Conservation (phyloP, 2,113 vertebrate species). For the Calcarius ornatus region DNA sequence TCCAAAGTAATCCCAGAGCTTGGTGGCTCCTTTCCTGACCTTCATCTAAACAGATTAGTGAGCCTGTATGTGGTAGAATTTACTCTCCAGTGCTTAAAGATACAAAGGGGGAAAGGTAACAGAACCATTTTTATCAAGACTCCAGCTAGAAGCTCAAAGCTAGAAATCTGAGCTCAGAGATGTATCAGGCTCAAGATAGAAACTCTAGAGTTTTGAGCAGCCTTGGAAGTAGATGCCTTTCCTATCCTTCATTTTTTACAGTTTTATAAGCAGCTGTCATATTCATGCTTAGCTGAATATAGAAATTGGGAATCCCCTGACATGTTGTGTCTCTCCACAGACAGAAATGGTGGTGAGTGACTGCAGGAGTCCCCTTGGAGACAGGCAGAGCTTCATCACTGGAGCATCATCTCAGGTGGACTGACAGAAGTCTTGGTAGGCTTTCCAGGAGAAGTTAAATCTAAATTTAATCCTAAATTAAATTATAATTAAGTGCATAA, state of each 20-base stretch:
- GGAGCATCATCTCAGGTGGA: accelerated
- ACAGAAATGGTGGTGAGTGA: not conserved
- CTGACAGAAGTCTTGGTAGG: not conserved
- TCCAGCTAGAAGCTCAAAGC: not conserved
- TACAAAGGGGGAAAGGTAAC: not conserved
- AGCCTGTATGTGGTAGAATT: not conserved
- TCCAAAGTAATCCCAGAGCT: not conserved
- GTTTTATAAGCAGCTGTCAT: not conserved
- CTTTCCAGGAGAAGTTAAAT: not conserved
- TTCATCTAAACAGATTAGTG: not conserved
- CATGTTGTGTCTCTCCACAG: not conserved
- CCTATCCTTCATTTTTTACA: not conserved
- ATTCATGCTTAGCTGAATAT: not conserved
- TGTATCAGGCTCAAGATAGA: not conserved
- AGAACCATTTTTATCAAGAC: not conserved
- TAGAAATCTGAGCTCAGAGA: not conserved
- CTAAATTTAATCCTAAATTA: not conserved
- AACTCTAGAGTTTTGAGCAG: not conserved
- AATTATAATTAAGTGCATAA: not conserved
- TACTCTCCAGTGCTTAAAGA: not conserved
- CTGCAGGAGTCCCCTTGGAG: not conserved
- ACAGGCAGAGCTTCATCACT: not conserved
- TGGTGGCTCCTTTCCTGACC: not conserved
- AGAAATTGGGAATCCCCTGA: not conserved
- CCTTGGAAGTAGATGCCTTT: not conserved